phyloP scores from a whole-genome alignment of 2,888 invertebrate species.

The Calameuta filiformis region DNA sequence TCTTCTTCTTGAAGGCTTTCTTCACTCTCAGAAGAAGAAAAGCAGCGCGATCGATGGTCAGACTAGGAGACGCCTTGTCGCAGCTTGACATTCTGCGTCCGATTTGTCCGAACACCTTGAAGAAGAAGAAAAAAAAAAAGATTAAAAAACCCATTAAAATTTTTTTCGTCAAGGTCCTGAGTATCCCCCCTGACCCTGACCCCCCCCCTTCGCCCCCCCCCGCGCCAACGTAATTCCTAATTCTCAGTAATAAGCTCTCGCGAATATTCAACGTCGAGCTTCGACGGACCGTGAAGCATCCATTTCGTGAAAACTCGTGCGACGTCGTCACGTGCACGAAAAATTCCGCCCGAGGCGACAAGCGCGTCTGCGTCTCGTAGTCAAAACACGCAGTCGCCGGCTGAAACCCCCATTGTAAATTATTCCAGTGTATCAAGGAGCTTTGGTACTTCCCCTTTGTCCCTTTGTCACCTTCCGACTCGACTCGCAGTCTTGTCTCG shows the following conservation, averaged over 20 bases:
- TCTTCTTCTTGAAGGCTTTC: constrained; percentile 90
- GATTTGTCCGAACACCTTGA: constrained; percentile 50
- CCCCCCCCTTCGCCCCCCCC: accelerated
- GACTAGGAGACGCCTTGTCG: constrained; percentile 71
- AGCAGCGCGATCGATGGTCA: constrained; percentile 90
- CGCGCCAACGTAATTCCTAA: background rate
- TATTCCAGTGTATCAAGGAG: no score
- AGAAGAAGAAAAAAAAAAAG: background rate
- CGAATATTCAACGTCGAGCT: background rate
- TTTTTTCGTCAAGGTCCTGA: background rate
- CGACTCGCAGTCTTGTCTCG: background rate
- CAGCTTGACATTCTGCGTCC: constrained; percentile 61
- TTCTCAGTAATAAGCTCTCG: background rate
- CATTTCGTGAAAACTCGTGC: background rate
- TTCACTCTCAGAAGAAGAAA: constrained; percentile 88
- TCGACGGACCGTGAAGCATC: background rate
- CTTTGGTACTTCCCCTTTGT: no score
- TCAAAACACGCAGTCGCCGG: background rate
- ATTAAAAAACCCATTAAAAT: background rate
- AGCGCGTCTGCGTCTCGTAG: background rate
- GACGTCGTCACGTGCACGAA: background rate
- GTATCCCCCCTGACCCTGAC: background rate
- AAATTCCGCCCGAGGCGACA: background rate
- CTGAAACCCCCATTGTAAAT: no score
- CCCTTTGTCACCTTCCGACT: background rate